Evolutionary conservation across 1,140 invertebrate genomes (phyloP), one percentile per base, ranked within the genome.

Genomic region (Mamestra configurata): DNA sequence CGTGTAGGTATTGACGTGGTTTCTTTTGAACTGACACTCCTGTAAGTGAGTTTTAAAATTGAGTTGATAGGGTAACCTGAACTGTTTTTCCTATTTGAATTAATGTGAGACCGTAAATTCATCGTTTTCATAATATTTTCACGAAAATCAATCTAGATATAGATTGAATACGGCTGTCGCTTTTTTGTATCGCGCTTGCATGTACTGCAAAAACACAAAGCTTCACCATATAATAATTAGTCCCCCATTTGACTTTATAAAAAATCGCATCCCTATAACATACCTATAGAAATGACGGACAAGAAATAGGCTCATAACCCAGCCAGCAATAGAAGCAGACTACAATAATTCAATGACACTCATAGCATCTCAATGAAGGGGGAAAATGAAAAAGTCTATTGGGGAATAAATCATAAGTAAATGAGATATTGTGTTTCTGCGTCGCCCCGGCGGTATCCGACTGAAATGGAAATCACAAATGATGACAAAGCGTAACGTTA

Each of bases 341-440:
- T 77, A 77, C 59, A 77, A 68, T 77, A 77, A 77, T 77, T 77
- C 75, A 77, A 77, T 77, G 61, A 68, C 49, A 77, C 59, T 68
- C 35, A 66, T 53, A 77, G 59, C 75, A 77, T 77, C 75, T 77
- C 75, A 77, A 77, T 77, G 75, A 78, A 72, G 78, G 53, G 66
- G 70, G 72, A 82, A 86, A 89, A 83, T 83, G 85, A 86, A 83
- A 89, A 88, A 87, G 75, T 82, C 77, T 86, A 89, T 89, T 86
- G 84, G 73, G 73, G 81, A 86, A 89, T 89, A 91, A 89, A 91
- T 91, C 90, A 91, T 85, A 88, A 88, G 82, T 86, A 90, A 91
- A 90, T 91, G 89, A 91, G 89, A 89, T 88, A 90, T 89, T 89
- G 85, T 89, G 84, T 81, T 82, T 83, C 81, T 84, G 80, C 79